These are phyloP conservation scores for Saccostrea cuccullata DNA, from an alignment of 1,140 invertebrate species.

Conservation along the genomic window DNA sequence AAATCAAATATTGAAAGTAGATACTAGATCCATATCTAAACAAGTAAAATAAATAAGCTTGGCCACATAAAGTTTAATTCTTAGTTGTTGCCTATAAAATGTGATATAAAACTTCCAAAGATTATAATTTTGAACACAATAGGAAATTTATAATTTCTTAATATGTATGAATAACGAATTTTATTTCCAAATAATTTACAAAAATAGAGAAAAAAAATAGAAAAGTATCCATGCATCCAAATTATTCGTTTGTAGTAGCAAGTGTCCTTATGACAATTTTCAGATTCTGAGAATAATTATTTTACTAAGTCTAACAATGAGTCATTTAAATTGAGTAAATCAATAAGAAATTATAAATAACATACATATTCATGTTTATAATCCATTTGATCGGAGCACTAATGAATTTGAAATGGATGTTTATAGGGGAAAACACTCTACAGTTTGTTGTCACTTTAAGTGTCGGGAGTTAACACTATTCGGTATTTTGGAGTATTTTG, in stretches of 20 bases:
- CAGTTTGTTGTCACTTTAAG: slow-evolving; percentile 28
- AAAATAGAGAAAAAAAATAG: too few species aligned
- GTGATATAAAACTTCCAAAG: too few species aligned
- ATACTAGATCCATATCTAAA: too few species aligned
- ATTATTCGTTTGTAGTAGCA: not conserved
- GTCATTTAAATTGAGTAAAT: not conserved
- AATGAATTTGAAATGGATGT: slow-evolving; percentile 29
- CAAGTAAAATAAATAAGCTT: too few species aligned
- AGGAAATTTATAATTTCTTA: too few species aligned
- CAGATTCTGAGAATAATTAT: not conserved
- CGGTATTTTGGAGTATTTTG: not conserved
- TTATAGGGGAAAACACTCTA: slow-evolving; percentile 10
- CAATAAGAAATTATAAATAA: not conserved
- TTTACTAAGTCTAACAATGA: not conserved
- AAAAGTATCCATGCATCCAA: too few species aligned
- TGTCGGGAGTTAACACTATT: slow-evolving; percentile 10
- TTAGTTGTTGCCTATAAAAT: too few species aligned
- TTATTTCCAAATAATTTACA: too few species aligned
- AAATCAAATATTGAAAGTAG: too few species aligned
- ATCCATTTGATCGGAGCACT: not conserved
- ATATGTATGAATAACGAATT: too few species aligned
- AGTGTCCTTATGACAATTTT: not conserved
- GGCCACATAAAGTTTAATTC: too few species aligned
- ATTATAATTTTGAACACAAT: too few species aligned
- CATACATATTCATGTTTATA: not conserved